A percentile compares a stretch with the other conserved stretches of the same genome.
These are phyloP conservation scores for Labrus mixtus DNA, from an alignment of 2,113 vertebrate species.

Conservation along the genomic window DNA sequence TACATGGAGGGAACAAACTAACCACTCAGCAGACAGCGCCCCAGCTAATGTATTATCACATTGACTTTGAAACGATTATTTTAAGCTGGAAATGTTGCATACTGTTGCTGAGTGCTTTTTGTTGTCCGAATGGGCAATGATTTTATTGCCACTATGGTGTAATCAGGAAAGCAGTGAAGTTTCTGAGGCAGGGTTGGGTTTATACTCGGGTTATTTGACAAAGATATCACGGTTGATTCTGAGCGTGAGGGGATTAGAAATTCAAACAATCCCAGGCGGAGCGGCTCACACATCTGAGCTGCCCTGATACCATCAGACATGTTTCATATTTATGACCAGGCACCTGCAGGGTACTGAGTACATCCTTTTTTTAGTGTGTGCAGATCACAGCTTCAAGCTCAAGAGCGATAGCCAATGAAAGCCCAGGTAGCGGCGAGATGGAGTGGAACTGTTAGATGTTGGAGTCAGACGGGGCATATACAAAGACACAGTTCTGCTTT, in stretches of 20 bases:
- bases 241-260: constrained; percentile 12
- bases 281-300: constrained; percentile 28
- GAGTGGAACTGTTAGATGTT: constrained; percentile 7
- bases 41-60: no score
- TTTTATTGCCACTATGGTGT: background rate
- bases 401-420: constrained; percentile 13
- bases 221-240: background rate
- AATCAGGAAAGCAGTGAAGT: background rate
- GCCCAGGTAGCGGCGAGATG: constrained; percentile 5
- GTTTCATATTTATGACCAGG: constrained; percentile 39
- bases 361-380: constrained; percentile 22
- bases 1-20: no score
- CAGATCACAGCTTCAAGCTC: constrained; percentile 37
- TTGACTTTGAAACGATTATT: no score
- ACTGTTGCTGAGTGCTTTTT: background rate
- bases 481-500: background rate
- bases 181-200: background rate
- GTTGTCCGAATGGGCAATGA: background rate
- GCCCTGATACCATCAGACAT: constrained; percentile 28
- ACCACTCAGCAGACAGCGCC: no score
- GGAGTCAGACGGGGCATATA: background rate
- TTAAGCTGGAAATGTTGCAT: no score
- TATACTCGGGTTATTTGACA: background rate
- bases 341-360: constrained; percentile 11
- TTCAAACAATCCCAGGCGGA: constrained; percentile 23